Base-by-base conservation (phyloP, 2,113 vertebrate genomes). In the Chiloscyllium plagiosum region DNA sequence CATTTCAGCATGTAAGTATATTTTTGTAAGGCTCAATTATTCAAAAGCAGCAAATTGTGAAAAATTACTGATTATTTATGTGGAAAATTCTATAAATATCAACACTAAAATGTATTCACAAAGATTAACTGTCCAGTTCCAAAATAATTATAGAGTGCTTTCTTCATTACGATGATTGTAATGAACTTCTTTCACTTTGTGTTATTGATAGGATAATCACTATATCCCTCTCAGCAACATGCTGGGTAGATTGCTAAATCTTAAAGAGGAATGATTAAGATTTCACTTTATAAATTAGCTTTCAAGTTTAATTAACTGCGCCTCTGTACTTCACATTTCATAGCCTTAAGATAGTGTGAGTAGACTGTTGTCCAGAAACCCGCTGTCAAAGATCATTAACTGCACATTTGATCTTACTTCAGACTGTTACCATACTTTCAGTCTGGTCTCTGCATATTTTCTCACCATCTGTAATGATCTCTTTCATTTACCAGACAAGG, bases 231-330 rank as follows among this genome's bases (percentile, higher is more conserved):
- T 95, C 69, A 72, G 69, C 69, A 90, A 76, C 47, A 95, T 95
- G 68, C 69, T 50, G 26, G n/a, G 13, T 69, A 95, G 13, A 72
- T 95, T 95, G 42, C 68, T 95, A 37, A 70, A 29, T 50, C 10
- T 72, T 50, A 72, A 72, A 95, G 69, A 95, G 6, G 94, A 26
- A 13, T 52, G 42, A 95, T 95, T 95, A 76, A 95, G 69, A 20
- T 95, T 95, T 95, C 68, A 95, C 87, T 52, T 72, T 95, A 68
- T 95, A 70, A 72, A 70, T 52, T 72, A 95, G 69, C 69, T 24
- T 72, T 72, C 37, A 72, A 52, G 24, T 52, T 95, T 52, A 72
- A 95, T 95, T 95, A 95, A 95, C 94, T 95, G 61, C 29, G 42
- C 66, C 89, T 93, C 61, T 66, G 69, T 72, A 26, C 52, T 72